These are phyloP conservation scores for Maccullochella peelii DNA, from an alignment of 2,113 vertebrate species.

Conservation along the genomic window DNA sequence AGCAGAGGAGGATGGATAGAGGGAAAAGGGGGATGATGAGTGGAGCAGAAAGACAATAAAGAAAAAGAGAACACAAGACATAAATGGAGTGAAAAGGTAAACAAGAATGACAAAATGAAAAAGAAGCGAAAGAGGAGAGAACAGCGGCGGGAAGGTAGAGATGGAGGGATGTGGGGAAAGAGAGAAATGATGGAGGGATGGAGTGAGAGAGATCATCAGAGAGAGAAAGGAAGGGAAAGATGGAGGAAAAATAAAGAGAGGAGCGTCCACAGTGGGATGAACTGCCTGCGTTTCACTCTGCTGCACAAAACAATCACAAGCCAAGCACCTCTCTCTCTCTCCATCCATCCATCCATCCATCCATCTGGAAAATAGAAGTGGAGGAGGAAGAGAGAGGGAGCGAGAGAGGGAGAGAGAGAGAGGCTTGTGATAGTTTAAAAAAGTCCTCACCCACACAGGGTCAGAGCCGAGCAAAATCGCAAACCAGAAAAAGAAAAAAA, in stretches of 20 bases:
- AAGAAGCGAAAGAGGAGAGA: not conserved
- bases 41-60: not conserved
- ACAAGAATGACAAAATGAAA: not conserved
- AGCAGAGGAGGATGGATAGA: not conserved
- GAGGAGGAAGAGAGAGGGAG: constrained; percentile 50
- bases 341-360: not conserved
- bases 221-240: not conserved
- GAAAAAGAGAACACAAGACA: not conserved
- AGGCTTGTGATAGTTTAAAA: constrained; percentile 48
- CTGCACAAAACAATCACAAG: constrained; percentile 69
- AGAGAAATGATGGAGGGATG: not conserved
- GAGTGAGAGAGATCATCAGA: not conserved
- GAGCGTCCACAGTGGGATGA: constrained; percentile 30
- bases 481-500: constrained; percentile 2
- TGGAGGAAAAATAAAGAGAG: constrained; percentile 16
- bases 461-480: constrained; percentile 39
- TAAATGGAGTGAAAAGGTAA: not conserved
- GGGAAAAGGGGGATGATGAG: not conserved
- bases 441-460: constrained; percentile 65
- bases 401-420: constrained; percentile 11
- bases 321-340: constrained; percentile 14
- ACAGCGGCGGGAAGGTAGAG: not conserved
- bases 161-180: not conserved
- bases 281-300: constrained; percentile 54
- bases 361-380: constrained; percentile 26